A percentile compares a stretch with the other conserved stretches of the same genome.
Conservation (phyloP, 2,113 vertebrate species). For the Greenwoodochromis staneri region DNA sequence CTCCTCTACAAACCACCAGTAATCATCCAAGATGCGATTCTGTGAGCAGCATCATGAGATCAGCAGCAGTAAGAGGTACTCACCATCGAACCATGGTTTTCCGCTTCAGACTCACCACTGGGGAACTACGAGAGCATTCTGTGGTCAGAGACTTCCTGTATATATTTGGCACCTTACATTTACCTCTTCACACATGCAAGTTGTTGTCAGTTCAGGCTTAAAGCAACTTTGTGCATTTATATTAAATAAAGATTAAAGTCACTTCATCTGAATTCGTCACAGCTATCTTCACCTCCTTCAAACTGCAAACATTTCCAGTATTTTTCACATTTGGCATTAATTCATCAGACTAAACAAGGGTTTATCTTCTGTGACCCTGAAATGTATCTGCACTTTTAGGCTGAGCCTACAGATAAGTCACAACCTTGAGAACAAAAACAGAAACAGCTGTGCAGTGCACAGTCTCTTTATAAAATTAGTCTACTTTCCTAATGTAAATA, state of each 20-base stretch:
- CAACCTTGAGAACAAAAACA: background rate
- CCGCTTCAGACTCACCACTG: background rate
- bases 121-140: conserved; percentile 18
- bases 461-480: background rate
- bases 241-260: background rate
- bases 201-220: background rate
- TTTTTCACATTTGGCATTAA: background rate
- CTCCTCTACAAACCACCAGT: background rate
- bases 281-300: background rate
- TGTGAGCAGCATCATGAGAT: background rate
- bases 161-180: background rate
- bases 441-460: background rate
- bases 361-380: background rate
- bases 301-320: background rate
- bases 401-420: background rate
- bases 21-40: background rate
- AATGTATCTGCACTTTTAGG: background rate
- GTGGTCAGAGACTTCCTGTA: background rate
- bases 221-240: background rate
- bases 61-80: conserved; percentile 7
- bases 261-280: background rate
- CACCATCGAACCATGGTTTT: background rate
- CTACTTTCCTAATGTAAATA: background rate
- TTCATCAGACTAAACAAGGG: background rate
- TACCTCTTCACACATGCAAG: background rate